phyloP scores from a whole-genome alignment of 2,888 invertebrate genomes.

The Xestia ashworthii region DNA sequence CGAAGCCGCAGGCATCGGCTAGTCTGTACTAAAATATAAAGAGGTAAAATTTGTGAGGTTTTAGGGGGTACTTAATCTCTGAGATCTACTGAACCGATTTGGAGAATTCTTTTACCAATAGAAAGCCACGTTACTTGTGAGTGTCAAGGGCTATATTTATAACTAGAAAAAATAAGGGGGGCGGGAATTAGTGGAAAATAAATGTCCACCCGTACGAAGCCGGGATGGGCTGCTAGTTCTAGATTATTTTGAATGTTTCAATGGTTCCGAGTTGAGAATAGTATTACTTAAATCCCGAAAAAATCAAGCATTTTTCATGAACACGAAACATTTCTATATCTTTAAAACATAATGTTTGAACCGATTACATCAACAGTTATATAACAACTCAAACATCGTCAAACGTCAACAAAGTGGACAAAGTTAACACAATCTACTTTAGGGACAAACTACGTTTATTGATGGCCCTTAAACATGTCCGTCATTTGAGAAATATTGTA shows the following conservation, averaged over 20 bases:
- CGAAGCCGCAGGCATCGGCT: too few relatives aligned
- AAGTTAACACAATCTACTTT: not conserved
- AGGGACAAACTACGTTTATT: conserved; percentile 19
- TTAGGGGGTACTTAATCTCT: too few relatives aligned
- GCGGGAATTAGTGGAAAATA: too few relatives aligned
- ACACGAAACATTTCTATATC: not conserved
- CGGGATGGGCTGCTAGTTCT: too few relatives aligned
- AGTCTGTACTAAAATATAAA: too few relatives aligned
- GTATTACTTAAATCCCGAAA: not conserved
- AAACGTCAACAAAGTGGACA: not conserved
- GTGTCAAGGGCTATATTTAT: too few relatives aligned
- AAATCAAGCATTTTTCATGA: not conserved
- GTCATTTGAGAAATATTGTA: conserved; percentile 34
- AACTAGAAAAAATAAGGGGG: too few relatives aligned
- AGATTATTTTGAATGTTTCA: not conserved
- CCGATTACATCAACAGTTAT: not conserved
- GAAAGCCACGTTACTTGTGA: too few relatives aligned
- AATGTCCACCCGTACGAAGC: too few relatives aligned
- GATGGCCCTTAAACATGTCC: conserved; percentile 15
- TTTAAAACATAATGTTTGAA: not conserved
- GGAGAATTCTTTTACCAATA: too few relatives aligned
- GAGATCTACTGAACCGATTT: too few relatives aligned
- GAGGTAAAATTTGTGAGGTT: too few relatives aligned
- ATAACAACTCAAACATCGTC: not conserved
- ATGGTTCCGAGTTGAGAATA: not conserved